A percentile compares a stretch with the other conserved stretches of the same genome.
phyloP scores from a whole-genome alignment of 2,113 vertebrate species.

The Trochalopteron elliotii region DNA sequence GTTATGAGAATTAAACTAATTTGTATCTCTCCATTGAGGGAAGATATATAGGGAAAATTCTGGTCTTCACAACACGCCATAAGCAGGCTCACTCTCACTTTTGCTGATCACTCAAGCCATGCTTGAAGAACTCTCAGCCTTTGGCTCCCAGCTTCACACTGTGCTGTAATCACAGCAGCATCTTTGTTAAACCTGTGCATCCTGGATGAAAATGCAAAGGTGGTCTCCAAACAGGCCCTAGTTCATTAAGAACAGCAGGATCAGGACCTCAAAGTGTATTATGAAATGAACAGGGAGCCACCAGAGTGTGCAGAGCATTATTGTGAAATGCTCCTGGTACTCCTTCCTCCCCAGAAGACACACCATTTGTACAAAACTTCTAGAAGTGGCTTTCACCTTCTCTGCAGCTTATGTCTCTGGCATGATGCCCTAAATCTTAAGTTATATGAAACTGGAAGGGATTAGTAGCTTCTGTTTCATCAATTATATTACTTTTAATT shows the following conservation, averaged over 20 bases:
- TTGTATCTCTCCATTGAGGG: neutral
- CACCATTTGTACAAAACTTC: neutral
- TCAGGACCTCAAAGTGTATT: neutral
- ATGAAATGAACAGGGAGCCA: neutral
- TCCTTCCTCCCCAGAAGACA: neutral
- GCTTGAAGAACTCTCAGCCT: neutral
- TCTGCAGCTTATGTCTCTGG: neutral
- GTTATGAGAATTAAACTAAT: neutral
- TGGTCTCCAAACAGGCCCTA: neutral
- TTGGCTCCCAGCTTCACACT: neutral
- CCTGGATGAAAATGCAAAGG: neutral
- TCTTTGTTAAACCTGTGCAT: neutral
- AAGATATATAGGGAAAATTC: neutral
- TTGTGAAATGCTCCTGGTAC: neutral
- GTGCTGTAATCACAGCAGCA: neutral
- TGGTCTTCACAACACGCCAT: neutral
- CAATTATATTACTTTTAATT: slow-evolving; percentile 37
- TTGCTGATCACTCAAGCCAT: neutral
- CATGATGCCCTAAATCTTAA: slow-evolving; percentile 30
- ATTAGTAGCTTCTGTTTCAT: slow-evolving; percentile 45
- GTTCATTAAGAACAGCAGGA: neutral
- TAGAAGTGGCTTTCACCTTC: slow-evolving; percentile 8
- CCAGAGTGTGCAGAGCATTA: neutral
- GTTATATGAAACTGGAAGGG: slow-evolving; percentile 14
- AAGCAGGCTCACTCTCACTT: neutral